Evolutionary conservation across 2,888 invertebrate genomes (phyloP), one percentile per base, ranked within the genome.

Genomic region (Idaea aversata): DNA sequence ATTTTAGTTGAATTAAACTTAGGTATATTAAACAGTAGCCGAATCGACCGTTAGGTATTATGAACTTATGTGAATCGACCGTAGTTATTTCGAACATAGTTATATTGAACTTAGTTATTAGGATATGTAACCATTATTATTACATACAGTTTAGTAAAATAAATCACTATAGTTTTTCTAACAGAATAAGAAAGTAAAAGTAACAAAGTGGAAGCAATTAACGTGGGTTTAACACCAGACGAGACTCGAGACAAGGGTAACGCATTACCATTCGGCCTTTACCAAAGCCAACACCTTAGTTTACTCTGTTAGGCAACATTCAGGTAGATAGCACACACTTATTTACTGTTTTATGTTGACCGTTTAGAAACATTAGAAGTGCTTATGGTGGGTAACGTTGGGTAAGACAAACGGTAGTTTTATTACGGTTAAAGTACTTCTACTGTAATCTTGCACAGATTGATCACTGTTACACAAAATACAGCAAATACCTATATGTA

Each of bases 191-290:
- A 88, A 86, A 88, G 86, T 82, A 86, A 88, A 83, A 88, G 85
- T 83, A 75, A 72, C 67, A 71, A 72, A 73, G 72, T 73, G 70
- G 71, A 76, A 75, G 77, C 76, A 77, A 72, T 80, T 78, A 78
- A 80, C 80, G 82, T 84, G 79, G 81, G 82, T 73, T 67, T 71
- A 25, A 75, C 75, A 78, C 75, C 74, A 67, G 74, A 75, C 72
- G 59, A 77, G 78, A 82, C 82, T 74, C 72, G 59, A 77, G 78
- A 83, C 82, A 82, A 78, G 81, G 76, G 74, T 73, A 75, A 77
- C 70, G 72, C 80, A 89, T 91, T 89, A 86, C 77, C 89, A 90
- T 89, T 85, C 75, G 86, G 85, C 89, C 86, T 89, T 86, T 87
- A 74, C 78, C 78, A 73, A 72, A 67, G 66, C 67, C 66, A 69